Conservation (phyloP, 2,113 vertebrate genomes). For the Pachyramphus minor region DNA sequence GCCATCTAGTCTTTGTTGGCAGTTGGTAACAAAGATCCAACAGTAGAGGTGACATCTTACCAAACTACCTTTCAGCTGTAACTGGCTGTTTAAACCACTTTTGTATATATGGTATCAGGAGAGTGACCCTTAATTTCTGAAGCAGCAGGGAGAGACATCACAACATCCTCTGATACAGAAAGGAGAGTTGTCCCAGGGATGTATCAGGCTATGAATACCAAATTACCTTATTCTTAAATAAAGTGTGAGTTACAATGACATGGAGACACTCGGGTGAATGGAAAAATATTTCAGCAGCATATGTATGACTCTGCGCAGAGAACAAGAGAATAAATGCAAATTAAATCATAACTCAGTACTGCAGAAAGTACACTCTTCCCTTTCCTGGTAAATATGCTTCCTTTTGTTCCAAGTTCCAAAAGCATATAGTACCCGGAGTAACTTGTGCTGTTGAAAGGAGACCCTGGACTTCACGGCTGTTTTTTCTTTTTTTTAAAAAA, state of each 20-base stretch:
- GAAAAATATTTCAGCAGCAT: neutral
- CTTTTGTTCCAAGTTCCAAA: neutral
- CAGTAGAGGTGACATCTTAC: neutral
- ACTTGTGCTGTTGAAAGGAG: neutral
- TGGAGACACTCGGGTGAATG: neutral
- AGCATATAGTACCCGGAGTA: neutral
- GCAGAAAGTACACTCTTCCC: neutral
- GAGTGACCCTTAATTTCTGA: neutral
- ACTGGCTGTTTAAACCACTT: neutral
- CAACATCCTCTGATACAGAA: neutral
- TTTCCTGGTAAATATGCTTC: neutral
- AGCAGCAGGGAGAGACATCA: neutral
- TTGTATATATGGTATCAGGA: neutral
- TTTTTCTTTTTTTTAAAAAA: neutral
- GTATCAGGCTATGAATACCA: fast-evolving
- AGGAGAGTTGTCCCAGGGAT: neutral
- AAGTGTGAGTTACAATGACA: neutral
- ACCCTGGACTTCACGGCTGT: fast-evolving
- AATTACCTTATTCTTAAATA: neutral
- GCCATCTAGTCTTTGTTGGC: neutral
- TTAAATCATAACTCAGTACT: neutral
- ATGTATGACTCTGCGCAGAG: neutral
- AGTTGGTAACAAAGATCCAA: neutral
- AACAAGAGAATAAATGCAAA: neutral
- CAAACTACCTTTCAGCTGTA: neutral